phyloP scores from a whole-genome alignment of 2,797 vertebrate species.

The Adrianichthys oophorus region DNA sequence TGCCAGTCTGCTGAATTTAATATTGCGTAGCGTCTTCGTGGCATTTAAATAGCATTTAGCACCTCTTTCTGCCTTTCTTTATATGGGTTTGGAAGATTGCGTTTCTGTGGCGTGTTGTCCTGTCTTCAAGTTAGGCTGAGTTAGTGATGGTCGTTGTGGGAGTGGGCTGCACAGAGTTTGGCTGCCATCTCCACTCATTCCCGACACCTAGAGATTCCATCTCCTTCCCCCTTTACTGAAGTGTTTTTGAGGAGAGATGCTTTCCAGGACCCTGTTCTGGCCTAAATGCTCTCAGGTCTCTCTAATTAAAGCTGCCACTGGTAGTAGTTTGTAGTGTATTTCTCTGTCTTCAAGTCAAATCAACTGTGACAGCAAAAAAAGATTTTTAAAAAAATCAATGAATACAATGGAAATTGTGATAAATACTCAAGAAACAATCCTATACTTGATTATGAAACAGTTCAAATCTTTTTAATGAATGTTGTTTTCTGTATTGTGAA shows the following conservation, averaged over 20 bases:
- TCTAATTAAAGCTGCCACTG: constrained; percentile 61
- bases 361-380: constrained; percentile 24
- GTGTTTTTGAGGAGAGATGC: constrained; percentile 32
- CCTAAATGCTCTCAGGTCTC: constrained; percentile 34
- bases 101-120: constrained; percentile 22
- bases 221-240: constrained; percentile 50
- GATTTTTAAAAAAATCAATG: constrained; percentile 11
- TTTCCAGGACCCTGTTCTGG: constrained; percentile 53
- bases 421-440: constrained; percentile 7
- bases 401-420: constrained; percentile 30
- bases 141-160: constrained; percentile 67
- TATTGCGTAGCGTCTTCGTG: constrained; percentile 32
- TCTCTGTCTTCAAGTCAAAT: constrained; percentile 26
- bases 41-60: constrained; percentile 66
- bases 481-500: constrained; percentile 2
- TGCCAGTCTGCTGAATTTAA: constrained; percentile 52
- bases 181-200: constrained; percentile 49
- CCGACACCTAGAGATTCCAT: constrained; percentile 50
- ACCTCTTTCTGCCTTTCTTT: constrained; percentile 48
- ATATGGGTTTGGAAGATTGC: constrained; percentile 10
- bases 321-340: constrained; percentile 22
- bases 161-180: constrained; percentile 41
- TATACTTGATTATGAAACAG: constrained; percentile 1
- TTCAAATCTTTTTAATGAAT: background rate
- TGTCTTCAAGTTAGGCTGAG: constrained; percentile 39